Evolutionary conservation across 2,797 vertebrate genomes (phyloP).

Genomic region (Trematomus bernacchii): DNA sequence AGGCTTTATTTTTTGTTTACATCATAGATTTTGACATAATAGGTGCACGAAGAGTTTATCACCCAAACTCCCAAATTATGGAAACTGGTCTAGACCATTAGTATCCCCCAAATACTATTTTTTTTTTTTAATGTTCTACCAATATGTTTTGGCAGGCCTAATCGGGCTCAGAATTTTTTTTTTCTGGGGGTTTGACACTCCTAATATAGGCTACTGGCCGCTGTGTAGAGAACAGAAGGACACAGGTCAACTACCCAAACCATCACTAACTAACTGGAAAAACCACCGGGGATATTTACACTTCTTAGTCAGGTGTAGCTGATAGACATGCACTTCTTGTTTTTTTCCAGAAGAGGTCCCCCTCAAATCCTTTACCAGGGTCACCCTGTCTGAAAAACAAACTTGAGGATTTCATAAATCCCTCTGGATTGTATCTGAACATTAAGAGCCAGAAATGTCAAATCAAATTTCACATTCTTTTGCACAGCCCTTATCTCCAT

Average conservation of each 20-base stretch:
- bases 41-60: no score
- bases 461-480: neutral
- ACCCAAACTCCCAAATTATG: no score
- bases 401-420: neutral
- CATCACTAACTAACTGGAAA: neutral
- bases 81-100: no score
- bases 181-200: neutral
- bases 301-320: neutral
- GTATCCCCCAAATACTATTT: no score
- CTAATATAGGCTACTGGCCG: accelerated
- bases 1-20: no score
- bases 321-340: slow-evolving; percentile 20
- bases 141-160: no score
- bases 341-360: slow-evolving; percentile 61
- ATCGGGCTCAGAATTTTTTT: neutral
- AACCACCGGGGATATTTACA: neutral
- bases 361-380: slow-evolving; percentile 27
- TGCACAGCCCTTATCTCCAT: neutral
- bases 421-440: slow-evolving; percentile 2
- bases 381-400: neutral
- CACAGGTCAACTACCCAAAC: neutral
- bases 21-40: no score
- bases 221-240: neutral
- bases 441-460: neutral
- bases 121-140: neutral